These are phyloP conservation scores for Achlya flavicornis DNA, from an alignment of 2,888 invertebrate genomes.

Conservation along the genomic window DNA sequence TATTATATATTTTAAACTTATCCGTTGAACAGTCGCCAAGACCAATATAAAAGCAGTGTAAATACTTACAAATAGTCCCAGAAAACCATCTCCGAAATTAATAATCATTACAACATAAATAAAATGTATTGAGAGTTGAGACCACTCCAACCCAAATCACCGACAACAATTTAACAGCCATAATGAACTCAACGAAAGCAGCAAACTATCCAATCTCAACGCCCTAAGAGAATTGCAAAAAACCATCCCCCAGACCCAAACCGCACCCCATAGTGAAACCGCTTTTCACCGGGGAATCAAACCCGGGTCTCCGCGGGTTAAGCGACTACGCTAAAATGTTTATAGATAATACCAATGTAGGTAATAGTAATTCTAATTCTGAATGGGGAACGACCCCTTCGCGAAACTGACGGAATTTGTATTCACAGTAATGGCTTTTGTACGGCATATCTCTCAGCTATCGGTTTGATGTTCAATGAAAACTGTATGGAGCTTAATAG, in stretches of 20 bases:
- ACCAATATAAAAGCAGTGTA: no score
- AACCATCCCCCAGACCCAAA: constrained; percentile 53
- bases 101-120: not conserved
- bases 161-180: constrained; percentile 67
- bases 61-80: not conserved
- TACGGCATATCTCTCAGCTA: constrained; percentile 49
- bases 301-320: constrained; percentile 80
- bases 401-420: constrained; percentile 66
- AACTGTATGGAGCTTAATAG: constrained; percentile 50
- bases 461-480: constrained; percentile 60
- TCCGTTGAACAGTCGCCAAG: no score
- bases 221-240: constrained; percentile 71
- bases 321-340: constrained; percentile 81
- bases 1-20: no score
- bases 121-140: not conserved
- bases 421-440: constrained; percentile 73
- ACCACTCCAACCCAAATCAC: constrained; percentile 53
- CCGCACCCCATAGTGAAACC: constrained; percentile 62
- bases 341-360: constrained; percentile 80
- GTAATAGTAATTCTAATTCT: constrained; percentile 75
- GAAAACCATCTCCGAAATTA: not conserved
- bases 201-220: constrained; percentile 67
- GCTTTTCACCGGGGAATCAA: constrained; percentile 69
- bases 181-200: constrained; percentile 67
- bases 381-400: constrained; percentile 56